Conservation (phyloP, 2,113 vertebrate genomes). For the Haemorhous mexicanus region DNA sequence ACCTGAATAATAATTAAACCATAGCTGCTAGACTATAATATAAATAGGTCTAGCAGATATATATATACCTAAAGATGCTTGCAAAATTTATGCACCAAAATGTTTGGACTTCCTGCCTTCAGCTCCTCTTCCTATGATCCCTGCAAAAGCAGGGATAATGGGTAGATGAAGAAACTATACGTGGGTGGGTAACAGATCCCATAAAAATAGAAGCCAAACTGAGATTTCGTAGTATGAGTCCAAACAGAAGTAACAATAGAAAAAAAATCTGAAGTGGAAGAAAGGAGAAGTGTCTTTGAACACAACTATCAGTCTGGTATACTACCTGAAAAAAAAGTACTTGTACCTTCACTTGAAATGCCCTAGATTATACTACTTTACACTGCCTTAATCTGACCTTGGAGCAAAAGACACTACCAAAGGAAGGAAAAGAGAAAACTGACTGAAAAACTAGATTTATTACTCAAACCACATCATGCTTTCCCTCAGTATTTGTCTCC, state of each 20-base stretch:
- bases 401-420: not conserved
- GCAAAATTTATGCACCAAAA: not conserved
- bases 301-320: not conserved
- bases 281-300: fast-evolving
- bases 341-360: not conserved
- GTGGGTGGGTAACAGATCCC: not conserved
- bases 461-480: not conserved
- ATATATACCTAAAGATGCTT: not conserved
- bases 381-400: not conserved
- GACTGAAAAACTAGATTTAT: not conserved
- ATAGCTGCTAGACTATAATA: not conserved
- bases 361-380: not conserved
- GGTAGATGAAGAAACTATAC: not conserved
- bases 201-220: not conserved
- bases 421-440: not conserved
- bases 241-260: not conserved
- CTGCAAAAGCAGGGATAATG: not conserved
- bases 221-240: not conserved
- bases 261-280: not conserved
- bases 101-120: not conserved
- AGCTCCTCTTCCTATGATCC: not conserved
- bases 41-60: not conserved
- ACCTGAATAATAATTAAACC: not conserved
- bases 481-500: not conserved
- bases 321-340: not conserved